A percentile compares a stretch with the other conserved stretches of the same genome.
These are phyloP conservation scores for Meta bourneti DNA, from an alignment of 2,888 invertebrate species.

Conservation along the genomic window DNA sequence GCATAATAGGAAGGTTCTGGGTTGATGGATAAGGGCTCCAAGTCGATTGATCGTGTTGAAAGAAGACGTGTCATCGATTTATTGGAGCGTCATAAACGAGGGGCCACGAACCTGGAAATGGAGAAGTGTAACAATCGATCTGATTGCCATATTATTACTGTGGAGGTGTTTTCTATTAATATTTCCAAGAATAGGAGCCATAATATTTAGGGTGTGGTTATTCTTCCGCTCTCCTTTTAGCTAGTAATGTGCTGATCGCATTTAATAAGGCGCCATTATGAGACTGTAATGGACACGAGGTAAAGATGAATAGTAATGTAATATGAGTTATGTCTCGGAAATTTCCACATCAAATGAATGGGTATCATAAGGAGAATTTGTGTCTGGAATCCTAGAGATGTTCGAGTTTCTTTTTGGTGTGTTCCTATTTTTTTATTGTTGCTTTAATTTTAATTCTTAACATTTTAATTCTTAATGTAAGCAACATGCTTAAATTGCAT, in stretches of 20 bases:
- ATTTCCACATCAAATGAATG: no score
- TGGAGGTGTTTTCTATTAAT: conserved; percentile 26
- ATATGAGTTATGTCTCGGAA: no score
- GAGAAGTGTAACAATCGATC: background rate
- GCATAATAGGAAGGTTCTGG: background rate
- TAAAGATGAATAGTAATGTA: no score
- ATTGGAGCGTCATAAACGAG: background rate
- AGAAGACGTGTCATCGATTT: background rate
- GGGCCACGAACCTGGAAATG: no score
- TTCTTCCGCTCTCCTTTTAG: background rate
- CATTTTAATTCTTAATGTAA: no score
- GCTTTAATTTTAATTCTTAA: no score
- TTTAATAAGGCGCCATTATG: conserved; percentile 28
- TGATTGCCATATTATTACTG: background rate
- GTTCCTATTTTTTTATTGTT: no score
- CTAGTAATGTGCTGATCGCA: conserved; percentile 4
- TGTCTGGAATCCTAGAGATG: no score
- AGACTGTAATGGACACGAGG: background rate
- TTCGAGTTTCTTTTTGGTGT: no score
- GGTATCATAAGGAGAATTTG: no score
- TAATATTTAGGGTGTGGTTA: conserved; percentile 13
- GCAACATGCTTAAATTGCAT: no score
- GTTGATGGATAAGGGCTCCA: background rate
- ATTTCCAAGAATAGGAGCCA: conserved; percentile 14
- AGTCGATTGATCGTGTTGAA: background rate